Evolutionary conservation across 2,113 vertebrate genomes (phyloP), one percentile per base, ranked within the genome.

Genomic region (Brevimyrus niger): DNA sequence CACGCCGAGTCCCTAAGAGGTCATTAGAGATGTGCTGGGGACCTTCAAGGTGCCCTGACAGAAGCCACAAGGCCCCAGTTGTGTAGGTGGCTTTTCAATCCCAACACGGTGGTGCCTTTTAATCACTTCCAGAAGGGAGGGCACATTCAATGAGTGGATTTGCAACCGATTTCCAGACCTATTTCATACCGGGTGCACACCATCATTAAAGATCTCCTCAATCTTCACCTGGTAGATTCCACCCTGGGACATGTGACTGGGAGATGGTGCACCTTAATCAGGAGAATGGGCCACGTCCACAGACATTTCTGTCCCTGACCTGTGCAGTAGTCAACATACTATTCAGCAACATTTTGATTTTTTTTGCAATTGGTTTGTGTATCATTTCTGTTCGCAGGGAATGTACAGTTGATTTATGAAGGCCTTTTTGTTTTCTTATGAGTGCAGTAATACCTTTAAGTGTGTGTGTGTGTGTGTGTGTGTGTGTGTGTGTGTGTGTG

Each of bases 1-100:
- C 90, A 89, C 80, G 44, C 92, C 89, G 89, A 50, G 69, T 27
- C 87, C 21, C 19, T 53, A 93, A 94, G 95, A 95, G 93, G 94
- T 94, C 95, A 95, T 91, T 31, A 23, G 91, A 93, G 94, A 93
- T 92, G 92, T 92, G 91, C 91, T 92, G 93, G 92, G 90, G 92
- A 93, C 93, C 94, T 90, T 92, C 89, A 92, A 85, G 89, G 87
- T 91, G 91, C 91, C 73, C 89, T 73, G 73, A n/a, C 65, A 46
- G 58, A 21, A 83, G 42, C 23, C 13, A 42, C 8, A 19, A 23
- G 88, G 42, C 23, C 80, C 88, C 80, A 85, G 88, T 85, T 85
- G 88, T 46, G 50, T 15, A 1, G 11, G 88, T 19, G 5, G 48
- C n/a, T 82, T 87, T 84, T 61, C 88, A 42, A 84, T 85, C 51